Percentiles rank a stretch among this genome's conserved stretches.
phyloP scores from a whole-genome alignment of 2,888 invertebrate species.

The Microplitis deprimator region DNA sequence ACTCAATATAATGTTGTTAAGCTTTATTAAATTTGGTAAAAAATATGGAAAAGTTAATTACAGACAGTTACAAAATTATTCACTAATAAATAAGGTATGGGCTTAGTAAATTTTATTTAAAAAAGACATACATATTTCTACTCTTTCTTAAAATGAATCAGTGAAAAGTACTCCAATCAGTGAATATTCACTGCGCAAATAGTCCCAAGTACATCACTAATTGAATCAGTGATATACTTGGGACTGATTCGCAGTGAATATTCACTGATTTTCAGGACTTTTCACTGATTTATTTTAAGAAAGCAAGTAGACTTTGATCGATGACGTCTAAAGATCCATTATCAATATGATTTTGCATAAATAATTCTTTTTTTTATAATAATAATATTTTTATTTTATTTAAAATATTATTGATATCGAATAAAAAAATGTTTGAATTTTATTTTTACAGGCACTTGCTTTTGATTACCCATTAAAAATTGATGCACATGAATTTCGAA shows the following conservation, averaged over 20 bases:
- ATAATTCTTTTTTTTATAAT: not conserved
- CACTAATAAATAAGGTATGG: conserved; percentile 54
- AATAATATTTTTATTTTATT: not conserved
- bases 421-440: not conserved
- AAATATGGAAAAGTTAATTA: conserved; percentile 47
- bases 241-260: too few species aligned
- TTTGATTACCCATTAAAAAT: conserved; percentile 66
- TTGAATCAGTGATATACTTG: too few species aligned
- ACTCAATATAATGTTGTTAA: conserved; percentile 55
- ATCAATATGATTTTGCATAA: not conserved
- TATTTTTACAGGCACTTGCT: conserved; percentile 61
- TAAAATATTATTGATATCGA: not conserved
- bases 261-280: too few species aligned
- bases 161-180: not conserved
- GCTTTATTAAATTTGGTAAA: conserved; percentile 51
- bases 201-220: too few species aligned
- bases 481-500: conserved; percentile 50
- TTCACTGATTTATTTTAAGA: too few species aligned
- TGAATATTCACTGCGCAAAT: too few species aligned
- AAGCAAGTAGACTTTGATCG: too few species aligned
- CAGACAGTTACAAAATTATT: conserved; percentile 35
- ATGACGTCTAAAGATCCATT: too few species aligned
- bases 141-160: conserved; percentile 31
- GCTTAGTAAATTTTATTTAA: conserved; percentile 23
- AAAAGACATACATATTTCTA: too few species aligned